Evolutionary conservation across 2,888 invertebrate species (phyloP).

Genomic region (Eristalis arbustorum): DNA sequence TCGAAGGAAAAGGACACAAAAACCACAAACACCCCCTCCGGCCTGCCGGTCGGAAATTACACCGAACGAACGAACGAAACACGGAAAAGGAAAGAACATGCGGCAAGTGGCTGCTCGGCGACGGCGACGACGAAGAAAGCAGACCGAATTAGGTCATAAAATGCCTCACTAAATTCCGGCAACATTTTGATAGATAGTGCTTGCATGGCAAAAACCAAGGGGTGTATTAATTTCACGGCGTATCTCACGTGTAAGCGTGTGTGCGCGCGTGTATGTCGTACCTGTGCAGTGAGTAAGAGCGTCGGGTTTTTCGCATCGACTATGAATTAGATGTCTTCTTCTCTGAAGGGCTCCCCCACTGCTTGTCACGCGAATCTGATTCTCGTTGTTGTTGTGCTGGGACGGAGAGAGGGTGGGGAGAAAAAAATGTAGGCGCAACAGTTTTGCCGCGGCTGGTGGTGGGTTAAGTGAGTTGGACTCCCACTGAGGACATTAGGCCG

Average conservation of each 20-base stretch:
- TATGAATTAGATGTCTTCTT: constrained; percentile 27
- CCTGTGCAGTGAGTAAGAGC: constrained; percentile 8
- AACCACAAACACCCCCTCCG: not conserved
- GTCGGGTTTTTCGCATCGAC: not conserved
- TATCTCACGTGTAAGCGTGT: not conserved
- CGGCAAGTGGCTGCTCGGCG: not conserved
- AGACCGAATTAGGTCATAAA: constrained; percentile 60
- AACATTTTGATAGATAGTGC: constrained; percentile 43
- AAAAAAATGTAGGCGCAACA: not conserved
- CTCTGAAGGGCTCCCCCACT: not conserved
- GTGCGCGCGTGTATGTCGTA: not conserved
- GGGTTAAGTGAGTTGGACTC: not conserved
- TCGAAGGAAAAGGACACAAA: not conserved
- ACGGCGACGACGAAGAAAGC: not conserved
- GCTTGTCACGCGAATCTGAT: constrained; percentile 28
- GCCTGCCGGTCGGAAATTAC: not conserved
- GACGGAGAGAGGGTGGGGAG: not conserved
- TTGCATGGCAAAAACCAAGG: constrained; percentile 44
- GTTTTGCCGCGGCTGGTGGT: not conserved
- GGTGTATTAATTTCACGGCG: constrained; percentile 57
- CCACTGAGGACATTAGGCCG: not conserved
- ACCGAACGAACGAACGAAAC: not conserved
- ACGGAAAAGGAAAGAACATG: no score
- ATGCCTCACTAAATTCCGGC: constrained; percentile 53
- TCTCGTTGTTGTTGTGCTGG: not conserved